Conservation (phyloP, 2,888 invertebrate genomes). For the Brenthis daphne region DNA sequence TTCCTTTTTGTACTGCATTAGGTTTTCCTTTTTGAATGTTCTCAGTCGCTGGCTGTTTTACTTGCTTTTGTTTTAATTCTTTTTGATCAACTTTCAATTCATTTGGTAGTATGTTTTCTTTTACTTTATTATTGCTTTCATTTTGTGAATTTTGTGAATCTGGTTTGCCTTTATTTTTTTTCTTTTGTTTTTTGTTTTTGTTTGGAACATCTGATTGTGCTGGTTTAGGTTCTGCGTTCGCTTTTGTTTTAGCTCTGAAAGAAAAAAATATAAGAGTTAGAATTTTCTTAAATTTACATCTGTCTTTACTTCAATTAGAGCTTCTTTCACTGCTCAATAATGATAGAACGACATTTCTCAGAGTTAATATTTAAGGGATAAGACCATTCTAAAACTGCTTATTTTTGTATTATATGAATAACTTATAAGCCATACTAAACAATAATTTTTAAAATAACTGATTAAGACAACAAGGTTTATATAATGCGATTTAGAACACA, state of each 20-base stretch:
- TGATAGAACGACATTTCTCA: too few relatives aligned
- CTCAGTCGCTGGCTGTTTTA: neutral
- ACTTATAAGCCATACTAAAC: too few relatives aligned
- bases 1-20: neutral
- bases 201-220: conserved; percentile 34
- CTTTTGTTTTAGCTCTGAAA: conserved; percentile 47
- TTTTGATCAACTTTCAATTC: neutral
- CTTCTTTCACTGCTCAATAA: too few relatives aligned
- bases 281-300: too few relatives aligned
- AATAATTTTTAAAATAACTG: too few relatives aligned
- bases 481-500: too few relatives aligned
- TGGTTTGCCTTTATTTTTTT: conserved; percentile 36
- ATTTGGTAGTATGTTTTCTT: conserved; percentile 1
- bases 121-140: neutral
- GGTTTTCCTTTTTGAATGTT: conserved; percentile 7
- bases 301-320: too few relatives aligned
- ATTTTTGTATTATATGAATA: too few relatives aligned
- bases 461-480: too few relatives aligned
- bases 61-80: conserved; percentile 7
- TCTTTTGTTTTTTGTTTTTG: conserved; percentile 49
- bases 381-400: too few relatives aligned
- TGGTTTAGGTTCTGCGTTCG: conserved; percentile 2
- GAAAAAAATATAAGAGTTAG: conserved; percentile 7
- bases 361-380: too few relatives aligned
- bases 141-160: conserved; percentile 6